Conservation (phyloP, 1,140 invertebrate genomes). For the Microplitis demolitor region DNA sequence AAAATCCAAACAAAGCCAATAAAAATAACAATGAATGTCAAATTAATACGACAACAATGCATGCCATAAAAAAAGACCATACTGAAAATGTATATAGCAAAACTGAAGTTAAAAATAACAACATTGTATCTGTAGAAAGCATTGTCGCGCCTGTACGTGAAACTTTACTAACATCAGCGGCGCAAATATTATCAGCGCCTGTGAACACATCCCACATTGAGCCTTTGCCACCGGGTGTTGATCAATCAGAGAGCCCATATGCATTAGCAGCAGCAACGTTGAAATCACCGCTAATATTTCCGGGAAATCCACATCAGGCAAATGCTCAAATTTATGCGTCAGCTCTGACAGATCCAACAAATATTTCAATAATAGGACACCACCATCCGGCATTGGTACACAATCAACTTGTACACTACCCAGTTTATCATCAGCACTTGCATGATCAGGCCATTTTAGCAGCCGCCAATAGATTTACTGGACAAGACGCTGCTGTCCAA, state of each 20-base stretch:
- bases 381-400: conserved; percentile 54
- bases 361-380: conserved; percentile 36
- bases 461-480: conserved; percentile 48
- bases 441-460: conserved; percentile 53
- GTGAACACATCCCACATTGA: conserved; percentile 42
- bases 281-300: conserved; percentile 46
- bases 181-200: conserved; percentile 43
- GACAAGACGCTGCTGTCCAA: conserved; percentile 50
- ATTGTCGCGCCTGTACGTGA: conserved; percentile 33
- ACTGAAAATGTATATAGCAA: too few species aligned
- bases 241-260: conserved; percentile 55
- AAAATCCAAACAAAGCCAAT: conserved; percentile 30
- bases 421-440: conserved; percentile 54
- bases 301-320: conserved; percentile 43
- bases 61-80: too few species aligned
- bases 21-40: neutral
- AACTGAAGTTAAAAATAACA: too few species aligned
- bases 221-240: conserved; percentile 63
- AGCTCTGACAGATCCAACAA: conserved; percentile 45
- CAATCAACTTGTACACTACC: conserved; percentile 55
- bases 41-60: conserved; percentile 1
- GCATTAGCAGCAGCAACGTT: conserved; percentile 37
- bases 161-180: conserved; percentile 40
- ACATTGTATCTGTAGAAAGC: neutral
- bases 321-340: conserved; percentile 52